These are phyloP conservation scores for Agrotis puta DNA, from an alignment of 2,888 invertebrate genomes.

Conservation along the genomic window DNA sequence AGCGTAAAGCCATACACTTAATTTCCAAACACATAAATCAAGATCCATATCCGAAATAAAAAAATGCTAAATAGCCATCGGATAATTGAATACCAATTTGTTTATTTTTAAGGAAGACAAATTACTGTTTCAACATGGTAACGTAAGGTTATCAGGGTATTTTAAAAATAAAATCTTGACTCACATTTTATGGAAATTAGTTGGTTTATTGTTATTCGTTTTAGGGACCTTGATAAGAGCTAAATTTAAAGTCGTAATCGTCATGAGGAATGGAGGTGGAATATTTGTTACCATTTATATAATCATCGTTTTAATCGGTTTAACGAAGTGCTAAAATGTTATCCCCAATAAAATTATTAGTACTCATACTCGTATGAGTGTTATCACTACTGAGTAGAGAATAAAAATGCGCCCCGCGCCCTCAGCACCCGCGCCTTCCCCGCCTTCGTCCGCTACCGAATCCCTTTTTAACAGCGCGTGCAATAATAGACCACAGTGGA, in stretches of 20 bases:
- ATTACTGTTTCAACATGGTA: constrained; percentile 49
- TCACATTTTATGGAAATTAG: constrained; percentile 46
- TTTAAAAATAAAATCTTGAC: constrained; percentile 42
- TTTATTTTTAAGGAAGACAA: constrained; percentile 58
- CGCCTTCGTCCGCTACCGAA: no score
- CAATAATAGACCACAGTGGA: no score
- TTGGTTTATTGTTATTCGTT: constrained; percentile 47
- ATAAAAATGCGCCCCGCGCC: no score
- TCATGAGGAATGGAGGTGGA: constrained; percentile 3
- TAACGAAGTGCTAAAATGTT: not conserved
- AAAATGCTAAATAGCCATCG: constrained; percentile 20
- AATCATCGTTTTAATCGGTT: not conserved
- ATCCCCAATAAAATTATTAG: not conserved
- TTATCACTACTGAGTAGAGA: not conserved
- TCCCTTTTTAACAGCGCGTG: no score
- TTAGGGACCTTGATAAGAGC: constrained; percentile 44
- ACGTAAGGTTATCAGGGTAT: constrained; percentile 43
- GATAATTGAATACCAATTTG: constrained; percentile 53
- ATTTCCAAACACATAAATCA: constrained; percentile 27
- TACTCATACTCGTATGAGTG: no score
- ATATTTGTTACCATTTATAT: constrained; percentile 19
- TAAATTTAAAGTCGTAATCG: constrained; percentile 38
- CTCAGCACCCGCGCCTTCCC: no score
- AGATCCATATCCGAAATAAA: constrained; percentile 28
- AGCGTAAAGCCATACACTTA: not conserved